A percentile compares a stretch with the other conserved stretches of the same genome.
Conservation (phyloP, 2,113 vertebrate genomes). For the Heterotis niloticus region DNA sequence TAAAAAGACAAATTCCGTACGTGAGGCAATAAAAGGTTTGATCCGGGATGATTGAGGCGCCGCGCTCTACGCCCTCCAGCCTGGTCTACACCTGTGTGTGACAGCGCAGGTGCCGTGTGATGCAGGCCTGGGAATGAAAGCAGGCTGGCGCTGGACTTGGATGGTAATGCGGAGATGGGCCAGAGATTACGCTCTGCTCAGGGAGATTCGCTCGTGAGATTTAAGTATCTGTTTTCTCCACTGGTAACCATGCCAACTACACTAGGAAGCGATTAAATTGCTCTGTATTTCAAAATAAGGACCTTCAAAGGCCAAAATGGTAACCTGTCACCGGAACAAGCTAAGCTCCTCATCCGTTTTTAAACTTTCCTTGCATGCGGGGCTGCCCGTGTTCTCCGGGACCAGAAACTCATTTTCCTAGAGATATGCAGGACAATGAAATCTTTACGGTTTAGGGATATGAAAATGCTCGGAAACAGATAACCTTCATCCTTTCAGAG, state of each 20-base stretch:
- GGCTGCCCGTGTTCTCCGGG: conserved; percentile 43
- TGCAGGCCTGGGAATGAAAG: conserved; percentile 30
- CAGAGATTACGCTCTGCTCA: conserved; percentile 59
- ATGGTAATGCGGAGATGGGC: conserved; percentile 61
- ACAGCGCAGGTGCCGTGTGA: conserved; percentile 23
- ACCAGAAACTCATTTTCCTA: conserved; percentile 56
- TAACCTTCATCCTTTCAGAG: no score
- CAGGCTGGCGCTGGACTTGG: conserved; percentile 41
- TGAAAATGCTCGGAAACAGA: conserved; percentile 24
- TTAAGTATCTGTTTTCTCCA: conserved; percentile 49
- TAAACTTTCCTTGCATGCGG: conserved; percentile 51
- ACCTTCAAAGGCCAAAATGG: conserved; percentile 46
- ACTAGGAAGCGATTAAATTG: conserved; percentile 56
- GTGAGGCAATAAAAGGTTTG: conserved; percentile 51
- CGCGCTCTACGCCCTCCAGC: conserved; percentile 53
- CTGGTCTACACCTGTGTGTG: conserved; percentile 45
- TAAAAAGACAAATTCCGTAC: conserved; percentile 50
- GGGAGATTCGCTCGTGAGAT: conserved; percentile 54
- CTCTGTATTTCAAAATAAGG: conserved; percentile 54
- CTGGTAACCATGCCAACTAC: conserved; percentile 64
- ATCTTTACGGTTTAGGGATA: conserved; percentile 24
- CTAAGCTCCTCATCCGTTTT: conserved; percentile 64
- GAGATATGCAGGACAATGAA: conserved; percentile 45
- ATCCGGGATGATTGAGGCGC: conserved; percentile 52
- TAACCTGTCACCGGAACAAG: conserved; percentile 50